Evolutionary conservation across 92 coral and sea anemone species (phyloP).

Genomic region (Phymanthus crucifer): DNA sequence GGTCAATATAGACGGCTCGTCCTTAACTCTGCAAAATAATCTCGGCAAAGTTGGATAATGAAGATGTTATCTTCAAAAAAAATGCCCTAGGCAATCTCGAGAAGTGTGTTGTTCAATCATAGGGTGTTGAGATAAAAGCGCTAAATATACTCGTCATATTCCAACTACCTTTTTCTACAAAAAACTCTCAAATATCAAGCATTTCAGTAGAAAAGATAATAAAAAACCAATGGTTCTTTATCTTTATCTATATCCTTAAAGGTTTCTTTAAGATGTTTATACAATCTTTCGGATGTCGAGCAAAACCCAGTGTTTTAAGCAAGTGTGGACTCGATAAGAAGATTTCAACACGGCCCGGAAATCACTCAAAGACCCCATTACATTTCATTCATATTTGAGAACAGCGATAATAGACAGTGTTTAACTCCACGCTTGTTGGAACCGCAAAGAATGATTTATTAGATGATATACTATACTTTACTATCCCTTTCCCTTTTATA

Average conservation of each 20-base stretch:
- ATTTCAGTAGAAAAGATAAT: background rate
- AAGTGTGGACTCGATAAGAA: conserved; percentile 23
- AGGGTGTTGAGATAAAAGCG: background rate
- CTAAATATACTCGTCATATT: background rate
- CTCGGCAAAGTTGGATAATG: conserved; percentile 6
- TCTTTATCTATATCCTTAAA: background rate
- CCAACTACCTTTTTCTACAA: background rate
- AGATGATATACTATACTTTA: background rate
- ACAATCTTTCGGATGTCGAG: conserved; percentile 13
- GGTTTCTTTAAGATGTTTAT: conserved; percentile 26
- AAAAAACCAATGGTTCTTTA: background rate
- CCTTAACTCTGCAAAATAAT: conserved; percentile 7
- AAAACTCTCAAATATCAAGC: background rate
- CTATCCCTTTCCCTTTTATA: background rate
- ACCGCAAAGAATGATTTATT: conserved; percentile 10
- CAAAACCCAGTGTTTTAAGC: conserved; percentile 17
- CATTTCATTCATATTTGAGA: conserved; percentile 27
- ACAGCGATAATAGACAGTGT: conserved; percentile 24
- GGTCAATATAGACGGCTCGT: conserved; percentile 12
- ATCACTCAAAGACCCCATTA: conserved; percentile 31
- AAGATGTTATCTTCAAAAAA: conserved; percentile 3
- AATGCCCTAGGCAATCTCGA: conserved; percentile 6
- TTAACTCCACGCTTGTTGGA: conserved; percentile 19
- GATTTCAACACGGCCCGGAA: conserved; percentile 31
- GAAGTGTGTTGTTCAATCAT: conserved; percentile 7